Base-by-base conservation (phyloP, 2,888 invertebrate genomes). In the Raillietiella orientalis region DNA sequence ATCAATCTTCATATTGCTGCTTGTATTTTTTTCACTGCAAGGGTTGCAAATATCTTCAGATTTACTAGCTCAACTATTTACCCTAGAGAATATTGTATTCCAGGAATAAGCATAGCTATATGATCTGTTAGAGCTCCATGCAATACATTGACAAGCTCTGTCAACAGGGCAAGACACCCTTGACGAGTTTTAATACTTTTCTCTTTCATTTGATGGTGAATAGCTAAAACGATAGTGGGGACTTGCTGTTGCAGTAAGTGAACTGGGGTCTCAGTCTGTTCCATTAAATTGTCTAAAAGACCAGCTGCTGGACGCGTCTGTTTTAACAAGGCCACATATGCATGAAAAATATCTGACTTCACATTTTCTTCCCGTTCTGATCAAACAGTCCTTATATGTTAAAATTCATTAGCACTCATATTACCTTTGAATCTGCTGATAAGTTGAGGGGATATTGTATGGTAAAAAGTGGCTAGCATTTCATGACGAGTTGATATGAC, bases 1-100 rank as follows among this genome's bases (percentile, higher is more conserved):
- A 43, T 90, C 90, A 37, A 96, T 93, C 52, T 82, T 82, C 75
- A 93, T 90, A 36, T 87, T 90, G 26, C 84, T 84, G 23, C 77
- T 77, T 0, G 82, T 75, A 42, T 72, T 71, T 41, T 82, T 82
- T 41, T 90, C 87, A 2, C 69, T 61, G 37, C 23, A 40, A 36
- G 11, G 31, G 19, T 31, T 27, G 26, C 30, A 24, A 30, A 23
- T 4, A 25, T 14, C 19, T 13, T 16, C 13, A 25, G 26, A 13
- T 14, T 14, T 10, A 6, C 16, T 20, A 16, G n/a, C n/a, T n/a
- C n/a, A n/a, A n/a, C n/a, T 13, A 35, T 39, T 36, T 31, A 59
- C 58, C 55, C 62, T 31, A 84, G 55, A 1, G 77, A 74, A 38
- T 71, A 77, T 32, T 70, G 66, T 37, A 87, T 71, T 6, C 82